Percentiles rank a stretch among this genome's conserved stretches.
Evolutionary conservation across 2,113 vertebrate genomes (phyloP).

Genomic region (Lophura nycthemera): DNA sequence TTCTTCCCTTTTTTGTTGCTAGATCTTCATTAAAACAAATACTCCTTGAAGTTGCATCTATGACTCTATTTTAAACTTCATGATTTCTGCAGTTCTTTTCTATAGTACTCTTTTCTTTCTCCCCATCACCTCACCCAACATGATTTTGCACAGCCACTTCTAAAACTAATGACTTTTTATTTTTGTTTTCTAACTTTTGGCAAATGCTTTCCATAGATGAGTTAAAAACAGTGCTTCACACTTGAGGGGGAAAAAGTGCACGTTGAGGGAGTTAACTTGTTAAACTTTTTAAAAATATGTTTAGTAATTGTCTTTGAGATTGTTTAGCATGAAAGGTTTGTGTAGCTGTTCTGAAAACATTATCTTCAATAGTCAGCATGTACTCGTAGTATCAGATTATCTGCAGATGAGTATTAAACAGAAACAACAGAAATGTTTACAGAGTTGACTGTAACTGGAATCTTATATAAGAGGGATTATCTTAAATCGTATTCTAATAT

Average conservation of each 20-base stretch:
- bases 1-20: not conserved
- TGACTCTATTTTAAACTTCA: not conserved
- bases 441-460: not conserved
- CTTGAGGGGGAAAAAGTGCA: not conserved
- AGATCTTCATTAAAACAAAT: not conserved
- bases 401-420: not conserved
- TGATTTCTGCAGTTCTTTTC: not conserved
- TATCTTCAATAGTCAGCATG: not conserved
- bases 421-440: not conserved
- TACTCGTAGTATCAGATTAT: slow-evolving; percentile 17
- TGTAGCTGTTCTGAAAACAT: not conserved
- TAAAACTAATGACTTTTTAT: not conserved
- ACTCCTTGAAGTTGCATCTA: not conserved
- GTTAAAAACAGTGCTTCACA: not conserved
- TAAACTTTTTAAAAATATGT: not conserved
- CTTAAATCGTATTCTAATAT: not conserved
- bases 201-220: not conserved
- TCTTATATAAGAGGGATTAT: not conserved
- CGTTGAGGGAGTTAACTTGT: not conserved
- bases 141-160: not conserved
- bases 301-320: not conserved
- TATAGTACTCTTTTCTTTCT: not conserved
- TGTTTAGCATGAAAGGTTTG: not conserved
- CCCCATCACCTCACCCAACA: accelerated
- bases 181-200: not conserved